phyloP scores from a whole-genome alignment of 2,888 invertebrate species.

The Orchestes rusci region DNA sequence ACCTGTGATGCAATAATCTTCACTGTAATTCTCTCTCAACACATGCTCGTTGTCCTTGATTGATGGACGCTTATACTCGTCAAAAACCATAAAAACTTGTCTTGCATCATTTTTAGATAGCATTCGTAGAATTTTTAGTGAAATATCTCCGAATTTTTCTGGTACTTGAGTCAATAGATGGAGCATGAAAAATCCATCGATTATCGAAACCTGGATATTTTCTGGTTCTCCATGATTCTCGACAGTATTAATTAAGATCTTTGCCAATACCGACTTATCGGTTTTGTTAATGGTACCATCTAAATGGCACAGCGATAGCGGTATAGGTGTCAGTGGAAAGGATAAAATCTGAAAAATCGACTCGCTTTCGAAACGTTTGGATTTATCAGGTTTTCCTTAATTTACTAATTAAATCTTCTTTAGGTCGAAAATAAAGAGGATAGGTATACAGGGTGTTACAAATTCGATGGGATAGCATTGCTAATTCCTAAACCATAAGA shows the following conservation, averaged over 20 bases:
- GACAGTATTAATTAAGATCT: slow-evolving; percentile 25
- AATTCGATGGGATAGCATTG: too few species aligned
- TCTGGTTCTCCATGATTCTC: slow-evolving; percentile 12
- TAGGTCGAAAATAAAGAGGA: too few species aligned
- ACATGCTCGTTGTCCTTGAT: slow-evolving; percentile 29
- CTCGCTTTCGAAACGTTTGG: too few species aligned
- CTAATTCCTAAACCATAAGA: too few species aligned
- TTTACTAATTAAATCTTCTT: too few species aligned
- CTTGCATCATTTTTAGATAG: slow-evolving; percentile 19
- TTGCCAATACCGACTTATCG: slow-evolving; percentile 26
- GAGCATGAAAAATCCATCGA: slow-evolving; percentile 27
- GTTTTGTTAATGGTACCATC: slow-evolving; percentile 29
- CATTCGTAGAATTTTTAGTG: slow-evolving; percentile 28
- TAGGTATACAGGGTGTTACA: too few species aligned
- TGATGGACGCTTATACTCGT: slow-evolving; percentile 28
- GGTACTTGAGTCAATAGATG: slow-evolving; percentile 19
- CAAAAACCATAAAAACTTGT: slow-evolving; percentile 23
- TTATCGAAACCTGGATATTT: slow-evolving; percentile 17
- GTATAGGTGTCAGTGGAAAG: slow-evolving; percentile 16
- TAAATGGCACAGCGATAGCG: slow-evolving; percentile 29
- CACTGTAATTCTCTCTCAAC: slow-evolving; percentile 18
- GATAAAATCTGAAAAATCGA: not conserved
- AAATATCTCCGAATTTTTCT: slow-evolving; percentile 27
- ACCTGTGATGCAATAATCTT: not conserved
- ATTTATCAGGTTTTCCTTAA: too few species aligned